Evolutionary conservation across 1,140 invertebrate species (phyloP).

Genomic region (Helicorthomorpha holstii): DNA sequence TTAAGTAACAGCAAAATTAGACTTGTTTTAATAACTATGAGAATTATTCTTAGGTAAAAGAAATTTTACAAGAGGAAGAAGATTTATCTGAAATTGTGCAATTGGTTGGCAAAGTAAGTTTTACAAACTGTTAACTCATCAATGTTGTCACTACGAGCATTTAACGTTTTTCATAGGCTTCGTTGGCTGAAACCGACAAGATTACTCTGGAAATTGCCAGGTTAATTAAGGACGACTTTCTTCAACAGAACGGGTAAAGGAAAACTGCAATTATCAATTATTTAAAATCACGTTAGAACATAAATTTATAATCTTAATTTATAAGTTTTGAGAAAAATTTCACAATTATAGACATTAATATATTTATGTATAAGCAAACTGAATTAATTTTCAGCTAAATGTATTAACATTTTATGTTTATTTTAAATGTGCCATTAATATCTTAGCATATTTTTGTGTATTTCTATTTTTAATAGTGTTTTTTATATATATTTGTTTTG

Average conservation of each 20-base stretch:
- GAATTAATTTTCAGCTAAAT: too few relatives aligned
- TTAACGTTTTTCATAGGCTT: constrained; percentile 42
- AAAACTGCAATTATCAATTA: neutral
- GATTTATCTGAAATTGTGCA: constrained; percentile 99
- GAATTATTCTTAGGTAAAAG: constrained; percentile 44
- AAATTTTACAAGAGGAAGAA: constrained; percentile 98
- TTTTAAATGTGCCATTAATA: too few relatives aligned
- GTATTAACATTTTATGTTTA: too few relatives aligned
- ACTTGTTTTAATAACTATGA: neutral
- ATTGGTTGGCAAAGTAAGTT: constrained; percentile 75
- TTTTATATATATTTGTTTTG: neutral
- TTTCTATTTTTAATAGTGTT: neutral
- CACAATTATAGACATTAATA: neutral
- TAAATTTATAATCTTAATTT: neutral
- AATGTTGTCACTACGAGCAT: too few relatives aligned
- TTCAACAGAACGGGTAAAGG: constrained; percentile 84
- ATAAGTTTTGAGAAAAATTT: constrained; percentile 6
- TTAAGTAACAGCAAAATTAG: neutral
- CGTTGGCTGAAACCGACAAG: constrained; percentile 95
- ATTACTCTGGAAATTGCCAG: constrained; percentile 98
- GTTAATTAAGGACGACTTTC: constrained; percentile 96
- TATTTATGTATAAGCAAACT: neutral
- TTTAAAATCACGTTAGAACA: neutral
- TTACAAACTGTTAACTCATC: neutral
- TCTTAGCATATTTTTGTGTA: too few relatives aligned